These are phyloP conservation scores for Cyanistes caeruleus DNA, from an alignment of 2,113 vertebrate genomes.

Conservation along the genomic window DNA sequence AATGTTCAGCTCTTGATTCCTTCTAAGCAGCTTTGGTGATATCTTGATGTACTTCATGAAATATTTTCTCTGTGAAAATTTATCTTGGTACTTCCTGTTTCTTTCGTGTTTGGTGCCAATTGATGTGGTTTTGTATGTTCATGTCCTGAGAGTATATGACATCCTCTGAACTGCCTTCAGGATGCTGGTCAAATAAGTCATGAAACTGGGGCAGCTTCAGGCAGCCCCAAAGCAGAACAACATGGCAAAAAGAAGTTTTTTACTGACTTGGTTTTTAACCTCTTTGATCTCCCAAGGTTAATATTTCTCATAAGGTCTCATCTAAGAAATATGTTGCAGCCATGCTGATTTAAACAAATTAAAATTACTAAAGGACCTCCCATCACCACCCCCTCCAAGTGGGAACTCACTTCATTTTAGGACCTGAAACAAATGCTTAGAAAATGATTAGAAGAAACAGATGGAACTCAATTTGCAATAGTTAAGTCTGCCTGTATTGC, in stretches of 20 bases:
- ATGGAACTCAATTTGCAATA: background rate
- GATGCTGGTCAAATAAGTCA: rapidly evolving
- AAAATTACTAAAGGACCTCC: background rate
- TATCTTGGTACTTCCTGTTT: background rate
- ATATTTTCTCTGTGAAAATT: background rate
- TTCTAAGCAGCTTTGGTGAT: background rate
- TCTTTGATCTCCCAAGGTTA: background rate
- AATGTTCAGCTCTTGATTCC: background rate
- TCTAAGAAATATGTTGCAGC: background rate
- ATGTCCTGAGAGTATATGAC: background rate
- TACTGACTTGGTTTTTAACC: background rate
- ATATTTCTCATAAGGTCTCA: background rate
- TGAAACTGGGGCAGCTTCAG: background rate
- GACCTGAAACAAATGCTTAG: background rate
- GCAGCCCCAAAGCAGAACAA: background rate
- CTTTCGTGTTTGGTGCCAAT: background rate
- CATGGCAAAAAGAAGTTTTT: background rate
- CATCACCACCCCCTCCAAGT: background rate
- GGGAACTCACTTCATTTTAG: background rate
- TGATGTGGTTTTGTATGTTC: background rate
- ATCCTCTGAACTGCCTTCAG: background rate
- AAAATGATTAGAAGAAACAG: background rate
- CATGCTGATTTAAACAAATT: background rate
- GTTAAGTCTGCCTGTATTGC: background rate
- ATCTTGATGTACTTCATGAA: background rate